A percentile compares a stretch with the other conserved stretches of the same genome.
phyloP scores from a whole-genome alignment of 2,888 invertebrate species.

The Drosophila suboccidentalis region DNA sequence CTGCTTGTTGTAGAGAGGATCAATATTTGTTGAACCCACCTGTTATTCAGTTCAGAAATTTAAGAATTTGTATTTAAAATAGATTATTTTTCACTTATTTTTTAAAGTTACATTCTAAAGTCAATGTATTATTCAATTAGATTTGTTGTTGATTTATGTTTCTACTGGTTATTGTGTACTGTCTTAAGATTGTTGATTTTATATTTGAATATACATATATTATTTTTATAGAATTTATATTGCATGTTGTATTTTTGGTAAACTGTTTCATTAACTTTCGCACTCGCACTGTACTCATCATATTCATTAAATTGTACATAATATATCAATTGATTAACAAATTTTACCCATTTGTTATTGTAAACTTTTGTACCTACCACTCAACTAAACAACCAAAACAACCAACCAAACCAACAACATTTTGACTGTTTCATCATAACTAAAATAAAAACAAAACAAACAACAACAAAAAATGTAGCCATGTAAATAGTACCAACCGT shows the following conservation, averaged over 20 bases:
- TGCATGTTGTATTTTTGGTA: slow-evolving; percentile 7
- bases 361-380: slow-evolving; percentile 74
- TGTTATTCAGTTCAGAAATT: background rate
- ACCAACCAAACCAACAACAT: slow-evolving; percentile 59
- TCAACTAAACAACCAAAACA: slow-evolving; percentile 40
- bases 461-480: slow-evolving; percentile 73
- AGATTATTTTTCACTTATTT: background rate
- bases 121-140: slow-evolving; percentile 10
- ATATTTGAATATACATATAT: background rate
- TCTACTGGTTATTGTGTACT: slow-evolving; percentile 4
- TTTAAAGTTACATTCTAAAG: background rate
- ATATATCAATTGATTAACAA: slow-evolving; percentile 74
- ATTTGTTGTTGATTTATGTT: slow-evolving; percentile 1
- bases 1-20: slow-evolving; percentile 19
- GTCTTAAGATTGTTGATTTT: slow-evolving; percentile 5
- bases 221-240: background rate
- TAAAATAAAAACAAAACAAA: slow-evolving; percentile 23
- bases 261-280: slow-evolving; percentile 9
- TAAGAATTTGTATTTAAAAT: background rate
- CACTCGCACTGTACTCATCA: slow-evolving; percentile 19
- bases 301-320: slow-evolving; percentile 70
- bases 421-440: slow-evolving; percentile 70
- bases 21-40: slow-evolving; percentile 1
- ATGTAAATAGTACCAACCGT: slow-evolving; percentile 83
- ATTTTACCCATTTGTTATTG: slow-evolving; percentile 77